Percentiles rank a stretch among this genome's conserved stretches.
phyloP scores from a whole-genome alignment of 2,797 vertebrate species.

The Cyprinodon diabolis region DNA sequence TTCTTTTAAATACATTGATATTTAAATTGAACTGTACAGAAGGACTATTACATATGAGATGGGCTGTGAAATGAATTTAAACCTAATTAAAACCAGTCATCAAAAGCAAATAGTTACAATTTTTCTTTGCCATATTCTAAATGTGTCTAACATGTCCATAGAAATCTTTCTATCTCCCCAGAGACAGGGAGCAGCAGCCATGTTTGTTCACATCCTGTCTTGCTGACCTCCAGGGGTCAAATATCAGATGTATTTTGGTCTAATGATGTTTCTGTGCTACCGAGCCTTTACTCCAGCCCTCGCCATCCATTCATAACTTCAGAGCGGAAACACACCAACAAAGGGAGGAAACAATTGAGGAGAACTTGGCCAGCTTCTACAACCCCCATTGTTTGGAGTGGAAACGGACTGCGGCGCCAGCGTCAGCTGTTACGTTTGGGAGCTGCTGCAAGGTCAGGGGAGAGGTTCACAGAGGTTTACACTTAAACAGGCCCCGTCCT shows the following conservation, averaged over 20 bases:
- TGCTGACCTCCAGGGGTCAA: slow-evolving; percentile 53
- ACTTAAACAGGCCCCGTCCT: slow-evolving; percentile 23
- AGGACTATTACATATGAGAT: background rate
- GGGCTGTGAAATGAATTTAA: too few species aligned
- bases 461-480: slow-evolving; percentile 35
- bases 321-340: slow-evolving; percentile 70
- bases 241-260: slow-evolving; percentile 58
- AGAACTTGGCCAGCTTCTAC: slow-evolving; percentile 62
- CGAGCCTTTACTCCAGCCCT: slow-evolving; percentile 10
- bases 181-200: slow-evolving; percentile 37
- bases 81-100: too few species aligned
- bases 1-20: background rate
- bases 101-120: too few species aligned
- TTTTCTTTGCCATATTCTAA: too few species aligned
- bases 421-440: slow-evolving; percentile 34
- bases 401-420: slow-evolving; percentile 66
- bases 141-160: background rate
- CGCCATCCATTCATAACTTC: slow-evolving; percentile 72
- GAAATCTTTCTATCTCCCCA: slow-evolving; percentile 47
- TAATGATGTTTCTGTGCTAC: slow-evolving; percentile 59
- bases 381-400: slow-evolving; percentile 61
- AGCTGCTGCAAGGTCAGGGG: slow-evolving; percentile 27
- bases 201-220: slow-evolving; percentile 53
- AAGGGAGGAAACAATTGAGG: slow-evolving; percentile 81
- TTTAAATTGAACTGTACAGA: background rate